Base-by-base conservation (phyloP, 2,888 invertebrate species). In the Diloba caeruleocephala region DNA sequence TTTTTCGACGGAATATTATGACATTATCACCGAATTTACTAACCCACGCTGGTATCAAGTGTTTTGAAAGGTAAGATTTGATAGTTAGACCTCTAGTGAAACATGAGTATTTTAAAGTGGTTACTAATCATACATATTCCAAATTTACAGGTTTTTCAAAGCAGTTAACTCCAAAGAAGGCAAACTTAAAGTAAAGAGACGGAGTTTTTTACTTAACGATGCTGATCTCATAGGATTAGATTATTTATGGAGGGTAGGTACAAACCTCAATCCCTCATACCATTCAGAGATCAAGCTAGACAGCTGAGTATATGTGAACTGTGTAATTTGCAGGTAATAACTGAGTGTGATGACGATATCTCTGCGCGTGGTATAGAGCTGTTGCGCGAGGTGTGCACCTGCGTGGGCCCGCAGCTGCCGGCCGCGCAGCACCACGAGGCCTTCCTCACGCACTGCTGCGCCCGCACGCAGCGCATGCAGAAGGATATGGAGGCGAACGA, bases 11-110 rank as follows among this genome's bases (percentile, higher is more conserved):
- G 78, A 98, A 99, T 83, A 97, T 99, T 71, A 94, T 99, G 71
- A 97, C 97, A 81, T 94, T 99, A 76, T 97, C 99, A 88, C 98
- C 99, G 1, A 96, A 96, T 69, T 93, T 98, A 69, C 94, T 99
- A 32, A 98, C 99, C 4, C 98, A 99, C 87, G 97, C 97, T 84
- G 99, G 99, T 70, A 98, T 99, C 77, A 98, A 98, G 94, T 99
- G 96, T 87, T 96, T 96, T 78, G 96, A 96, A 84, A 94, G 95
- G 87, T 95, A 48, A 39, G 28, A 14, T 14, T 36, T 43, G 19
- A 25, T 31, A 9, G 6, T 14, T 7, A 14, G 13, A 1, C 6
- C 7, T 21, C 6, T 21, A 21, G 3, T 5, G 5, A 21, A 21
- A 4, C n/a, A n/a, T n/a, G n/a, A n/a, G n/a, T n/a, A n/a, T n/a